Evolutionary conservation across 2,113 vertebrate species (phyloP).

Genomic region (Cyphomyrus plagiostoma): DNA sequence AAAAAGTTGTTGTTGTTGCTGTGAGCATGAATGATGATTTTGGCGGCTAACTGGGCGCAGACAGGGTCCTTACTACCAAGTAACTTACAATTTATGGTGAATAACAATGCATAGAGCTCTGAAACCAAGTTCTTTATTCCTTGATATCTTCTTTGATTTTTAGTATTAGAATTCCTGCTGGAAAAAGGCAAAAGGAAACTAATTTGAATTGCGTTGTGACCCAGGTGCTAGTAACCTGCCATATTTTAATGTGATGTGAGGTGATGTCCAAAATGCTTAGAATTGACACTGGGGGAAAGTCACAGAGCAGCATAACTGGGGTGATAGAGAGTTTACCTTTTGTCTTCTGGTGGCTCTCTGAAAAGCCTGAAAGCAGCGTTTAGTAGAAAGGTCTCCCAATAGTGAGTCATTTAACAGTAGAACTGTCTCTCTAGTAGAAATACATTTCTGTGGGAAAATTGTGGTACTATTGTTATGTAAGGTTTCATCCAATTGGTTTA

Average conservation of each 20-base stretch:
- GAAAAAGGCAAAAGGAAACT: neutral
- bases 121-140: neutral
- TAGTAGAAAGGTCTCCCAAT: conserved; percentile 58
- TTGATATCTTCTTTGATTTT: neutral
- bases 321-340: conserved; percentile 9
- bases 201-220: neutral
- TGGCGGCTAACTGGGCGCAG: neutral
- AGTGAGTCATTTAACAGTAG: conserved; percentile 32
- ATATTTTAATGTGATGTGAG: neutral
- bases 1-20: too few species aligned
- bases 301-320: neutral
- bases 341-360: conserved; percentile 30
- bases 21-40: neutral
- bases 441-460: conserved; percentile 23
- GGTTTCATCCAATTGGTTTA: conserved; percentile 16
- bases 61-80: neutral
- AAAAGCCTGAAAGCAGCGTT: conserved; percentile 54
- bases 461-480: conserved; percentile 30
- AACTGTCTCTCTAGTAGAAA: conserved; percentile 28
- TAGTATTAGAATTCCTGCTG: neutral
- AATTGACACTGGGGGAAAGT: neutral
- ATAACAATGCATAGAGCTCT: neutral
- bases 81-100: neutral
- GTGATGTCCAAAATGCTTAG: neutral
- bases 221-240: neutral